A percentile compares a stretch with the other conserved stretches of the same genome.
These are phyloP conservation scores for Neodiprion pinetum DNA, from an alignment of 1,140 invertebrate species.

Conservation along the genomic window DNA sequence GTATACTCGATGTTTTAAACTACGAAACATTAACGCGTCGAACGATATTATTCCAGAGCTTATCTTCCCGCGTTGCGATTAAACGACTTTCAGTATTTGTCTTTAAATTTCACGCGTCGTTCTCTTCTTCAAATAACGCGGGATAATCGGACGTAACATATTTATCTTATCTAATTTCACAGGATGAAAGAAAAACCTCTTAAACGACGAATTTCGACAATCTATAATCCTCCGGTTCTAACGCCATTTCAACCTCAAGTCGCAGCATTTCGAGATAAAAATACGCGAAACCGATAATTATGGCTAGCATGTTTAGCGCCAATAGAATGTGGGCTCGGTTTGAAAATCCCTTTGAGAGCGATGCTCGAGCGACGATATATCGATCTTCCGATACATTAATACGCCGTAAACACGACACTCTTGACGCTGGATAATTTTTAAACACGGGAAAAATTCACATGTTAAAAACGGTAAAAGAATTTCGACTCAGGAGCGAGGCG, in stretches of 20 bases:
- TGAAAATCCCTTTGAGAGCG: not conserved
- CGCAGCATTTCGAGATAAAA: conserved; percentile 48
- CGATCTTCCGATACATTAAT: no score
- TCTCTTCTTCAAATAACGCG: not conserved
- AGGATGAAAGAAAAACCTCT: not conserved
- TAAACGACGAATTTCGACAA: conserved; percentile 47
- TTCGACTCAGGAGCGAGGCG: not conserved
- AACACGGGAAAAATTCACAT: no score
- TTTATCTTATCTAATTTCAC: not conserved
- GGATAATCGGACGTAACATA: not conserved
- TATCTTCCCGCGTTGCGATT: no score
- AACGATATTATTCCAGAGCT: no score
- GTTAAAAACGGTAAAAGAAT: no score
- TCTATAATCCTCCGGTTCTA: conserved; percentile 46
- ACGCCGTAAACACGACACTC: no score
- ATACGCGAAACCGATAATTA: conserved; percentile 50
- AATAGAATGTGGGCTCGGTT: not conserved
- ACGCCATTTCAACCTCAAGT: conserved; percentile 49
- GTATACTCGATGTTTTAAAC: no score
- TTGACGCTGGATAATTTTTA: no score
- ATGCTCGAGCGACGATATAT: no score
- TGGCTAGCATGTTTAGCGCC: conserved; percentile 42
- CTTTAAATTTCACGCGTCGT: no score
- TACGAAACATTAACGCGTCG: no score
- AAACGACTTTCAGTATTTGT: not conserved